Base-by-base conservation (phyloP, 2,888 invertebrate genomes). In the Sialis fuliginosa region DNA sequence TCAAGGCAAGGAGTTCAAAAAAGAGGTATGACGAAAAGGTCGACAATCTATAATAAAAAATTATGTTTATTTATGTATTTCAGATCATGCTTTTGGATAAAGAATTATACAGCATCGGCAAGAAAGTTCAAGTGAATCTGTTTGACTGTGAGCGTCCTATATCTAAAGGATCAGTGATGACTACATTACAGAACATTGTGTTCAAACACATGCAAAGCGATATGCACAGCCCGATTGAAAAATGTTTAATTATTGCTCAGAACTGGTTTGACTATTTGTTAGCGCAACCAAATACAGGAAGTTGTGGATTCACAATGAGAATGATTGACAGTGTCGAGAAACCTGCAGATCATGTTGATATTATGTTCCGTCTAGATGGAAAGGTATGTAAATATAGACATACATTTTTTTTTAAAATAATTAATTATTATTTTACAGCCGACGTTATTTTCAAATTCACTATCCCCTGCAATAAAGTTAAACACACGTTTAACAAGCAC, bases 261-360 rank as follows among this genome's bases (percentile, higher is more conserved):
- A 51, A 56, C 40, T 47, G 35, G 45, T 30, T 49, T 6, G 10
- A 44, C 4, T 42, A 6, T 37, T 13, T 45, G 42, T 34, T 39
- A 33, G 9, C 39, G 33, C 55, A 55, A 8, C 57, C 59, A 5
- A 51, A 52, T 44, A 49, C 52, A 22, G 57, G 59, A 39, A 60
- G 50, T 45, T 63, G 63, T 39, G 60, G 61, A 34, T 42, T 49
- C 10, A 42, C 61, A 3, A 5, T 56, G 3, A 58, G 54, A 49
- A 32, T 55, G 8, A 52, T 57, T 33, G 59, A 62, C 1, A 62
- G 58, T 44, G 49, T 49, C 6, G 42, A 52, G 32, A 45, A 61
- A 52, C 60, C 62, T 6, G 57, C 60, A 6, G 61, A 62, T 6
- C 55, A 58, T 45, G 48, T 55, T 8, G 60, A 60, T 43, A 44